Conservation (phyloP, 2,797 vertebrate genomes). For the Momotus momota region DNA sequence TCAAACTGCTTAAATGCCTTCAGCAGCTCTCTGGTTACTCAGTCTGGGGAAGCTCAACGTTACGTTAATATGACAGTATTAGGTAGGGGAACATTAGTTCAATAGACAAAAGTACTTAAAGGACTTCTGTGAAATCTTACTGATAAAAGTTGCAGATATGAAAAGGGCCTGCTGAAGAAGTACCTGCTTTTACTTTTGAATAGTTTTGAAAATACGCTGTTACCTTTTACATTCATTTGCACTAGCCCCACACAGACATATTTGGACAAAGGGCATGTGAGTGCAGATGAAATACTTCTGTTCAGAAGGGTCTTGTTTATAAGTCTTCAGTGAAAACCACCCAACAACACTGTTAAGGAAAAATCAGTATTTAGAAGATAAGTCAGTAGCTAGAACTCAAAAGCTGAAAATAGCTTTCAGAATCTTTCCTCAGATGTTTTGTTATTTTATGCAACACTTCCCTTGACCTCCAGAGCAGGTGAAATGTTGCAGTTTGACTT, state of each 20-base stretch:
- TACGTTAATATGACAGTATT: fast-evolving
- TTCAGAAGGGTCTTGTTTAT: fast-evolving
- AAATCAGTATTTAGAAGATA: background rate
- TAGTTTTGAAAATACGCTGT: background rate
- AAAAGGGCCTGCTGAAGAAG: background rate
- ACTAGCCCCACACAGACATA: fast-evolving
- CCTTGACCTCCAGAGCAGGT: conserved; percentile 24
- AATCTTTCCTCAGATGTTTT: background rate
- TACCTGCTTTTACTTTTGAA: background rate
- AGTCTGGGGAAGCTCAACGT: fast-evolving
- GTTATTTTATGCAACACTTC: conserved; percentile 34
- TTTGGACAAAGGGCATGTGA: background rate
- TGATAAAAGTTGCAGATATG: fast-evolving
- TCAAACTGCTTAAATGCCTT: background rate
- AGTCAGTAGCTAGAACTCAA: background rate
- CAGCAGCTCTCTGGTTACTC: background rate
- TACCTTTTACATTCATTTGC: background rate
- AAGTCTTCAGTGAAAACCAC: background rate
- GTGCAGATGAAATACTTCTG: background rate
- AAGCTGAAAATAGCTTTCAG: background rate
- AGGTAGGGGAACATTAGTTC: background rate
- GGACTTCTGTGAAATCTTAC: background rate
- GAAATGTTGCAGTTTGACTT: conserved; percentile 12
- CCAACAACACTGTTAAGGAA: fast-evolving
- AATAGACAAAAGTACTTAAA: background rate